A percentile compares a stretch with the other conserved stretches of the same genome.
phyloP scores from a whole-genome alignment of 35 echinoderm and acorn worm genomes.

The Anneissia japonica region DNA sequence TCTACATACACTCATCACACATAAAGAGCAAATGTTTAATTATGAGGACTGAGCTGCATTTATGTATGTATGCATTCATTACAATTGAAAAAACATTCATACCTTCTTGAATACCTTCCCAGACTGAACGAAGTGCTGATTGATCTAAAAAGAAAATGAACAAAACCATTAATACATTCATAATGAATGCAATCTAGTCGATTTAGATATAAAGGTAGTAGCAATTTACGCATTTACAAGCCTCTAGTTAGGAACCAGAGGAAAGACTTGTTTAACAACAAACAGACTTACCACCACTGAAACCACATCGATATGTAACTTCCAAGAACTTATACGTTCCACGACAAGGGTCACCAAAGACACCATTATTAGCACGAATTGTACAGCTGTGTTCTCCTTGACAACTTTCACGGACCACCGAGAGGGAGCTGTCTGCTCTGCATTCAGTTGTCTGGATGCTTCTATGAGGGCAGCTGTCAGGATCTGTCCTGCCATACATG shows the following conservation, averaged over 20 bases:
- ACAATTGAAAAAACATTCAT: not conserved
- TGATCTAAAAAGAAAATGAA: not conserved
- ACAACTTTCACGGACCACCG: not conserved
- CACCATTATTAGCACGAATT: not conserved
- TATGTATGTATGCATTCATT: too few relatives aligned
- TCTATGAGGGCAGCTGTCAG: not conserved
- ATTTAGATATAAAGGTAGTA: too few relatives aligned
- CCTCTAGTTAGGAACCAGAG: too few relatives aligned
- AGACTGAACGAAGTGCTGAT: not conserved
- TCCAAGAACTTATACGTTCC: not conserved
- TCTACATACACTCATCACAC: too few relatives aligned
- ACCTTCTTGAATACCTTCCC: not conserved
- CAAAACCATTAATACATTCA: too few relatives aligned
- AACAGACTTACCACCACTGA: not conserved
- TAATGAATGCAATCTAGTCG: too few relatives aligned
- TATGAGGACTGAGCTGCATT: too few relatives aligned
- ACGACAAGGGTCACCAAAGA: not conserved
- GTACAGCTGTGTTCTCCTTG: not conserved
- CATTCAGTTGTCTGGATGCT: not conserved
- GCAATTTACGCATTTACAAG: too few relatives aligned
- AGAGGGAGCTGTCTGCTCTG: not conserved
- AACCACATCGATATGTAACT: not conserved
- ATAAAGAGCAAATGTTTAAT: too few relatives aligned
- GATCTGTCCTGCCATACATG: not conserved
- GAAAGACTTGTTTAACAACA: too few relatives aligned